Base-by-base conservation (phyloP, 2,797 vertebrate species). In the Jordanella pulchra region DNA sequence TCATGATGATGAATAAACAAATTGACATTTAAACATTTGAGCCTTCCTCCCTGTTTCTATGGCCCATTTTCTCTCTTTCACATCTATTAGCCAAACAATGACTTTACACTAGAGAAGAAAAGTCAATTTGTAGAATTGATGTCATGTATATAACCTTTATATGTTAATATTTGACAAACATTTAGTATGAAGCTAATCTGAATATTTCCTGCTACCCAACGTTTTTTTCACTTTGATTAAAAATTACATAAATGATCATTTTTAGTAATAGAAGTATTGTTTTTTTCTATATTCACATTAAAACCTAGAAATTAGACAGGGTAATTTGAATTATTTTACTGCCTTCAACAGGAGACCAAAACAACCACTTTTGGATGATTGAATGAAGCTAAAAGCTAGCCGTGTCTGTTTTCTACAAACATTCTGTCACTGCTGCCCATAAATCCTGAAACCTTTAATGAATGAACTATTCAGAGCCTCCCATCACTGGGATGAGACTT, bases 371-470 rank as follows among this genome's bases (percentile, higher is more conserved):
- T 67, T 54, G 23, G 51, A 18, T 54, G 10, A 54, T 25, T 67
- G 18, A 47, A 67, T 67, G 13, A 4, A 35, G 25, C 32, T 39
- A 67, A 25, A 39, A 51, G 42, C 9, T 17, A 35, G 21, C 35
- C 12, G 25, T 71, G 47, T 13, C n/a, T 77, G 17, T 55, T 47
- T 66, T 65, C 77, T 79, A 61, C 65, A 78, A 66, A 51, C 53
- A 51, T 18, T 55, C 68, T 47, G 32, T 71, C 68, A 15, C 74
- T 77, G 77, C 84, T 85, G 84, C 80, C 69, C 44, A n/a, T 75
- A 53, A 76, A 67, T 79, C 68, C 56, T 35, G 53, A 67, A 70
- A 60, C 45, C 54, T 1, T 78, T 51, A 70, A 64, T 73, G 45
- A 82, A 82, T 70, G 42, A 18, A 68, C 58, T 55, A n/a, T 78